Evolutionary conservation across 2,888 invertebrate genomes (phyloP).

Genomic region (Maniola hyperantus): DNA sequence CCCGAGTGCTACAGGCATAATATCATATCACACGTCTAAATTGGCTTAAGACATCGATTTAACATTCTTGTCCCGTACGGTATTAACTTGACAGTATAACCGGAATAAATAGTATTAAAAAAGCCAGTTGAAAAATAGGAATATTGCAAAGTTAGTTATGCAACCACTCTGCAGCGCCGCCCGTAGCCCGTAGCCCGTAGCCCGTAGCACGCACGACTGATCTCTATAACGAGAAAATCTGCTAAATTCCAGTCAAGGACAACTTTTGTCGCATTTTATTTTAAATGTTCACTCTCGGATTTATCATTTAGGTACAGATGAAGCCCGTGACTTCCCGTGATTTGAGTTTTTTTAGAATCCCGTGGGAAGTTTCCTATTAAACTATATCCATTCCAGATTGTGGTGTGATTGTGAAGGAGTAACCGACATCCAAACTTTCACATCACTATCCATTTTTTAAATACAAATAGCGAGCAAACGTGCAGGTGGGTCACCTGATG

Average conservation of each 20-base stretch:
- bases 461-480: too few species aligned
- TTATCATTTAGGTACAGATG: background rate
- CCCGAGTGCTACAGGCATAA: too few species aligned
- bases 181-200: background rate
- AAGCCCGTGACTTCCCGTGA: too few species aligned
- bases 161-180: background rate
- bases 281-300: background rate
- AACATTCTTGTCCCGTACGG: background rate
- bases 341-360: too few species aligned
- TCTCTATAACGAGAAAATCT: constrained; percentile 11
- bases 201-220: constrained; percentile 13
- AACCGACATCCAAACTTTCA: too few species aligned
- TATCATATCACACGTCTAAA: too few species aligned
- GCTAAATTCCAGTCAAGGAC: constrained; percentile 14
- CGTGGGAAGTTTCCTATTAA: too few species aligned
- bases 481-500: too few species aligned
- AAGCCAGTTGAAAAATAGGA: background rate
- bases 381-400: too few species aligned
- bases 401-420: too few species aligned
- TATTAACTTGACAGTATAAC: constrained; percentile 1
- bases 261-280: constrained; percentile 9
- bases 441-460: too few species aligned
- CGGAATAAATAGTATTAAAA: background rate
- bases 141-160: background rate
- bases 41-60: background rate